These are phyloP conservation scores for Myodes glareolus DNA, from an alignment of 2,113 vertebrate genomes.

Conservation along the genomic window DNA sequence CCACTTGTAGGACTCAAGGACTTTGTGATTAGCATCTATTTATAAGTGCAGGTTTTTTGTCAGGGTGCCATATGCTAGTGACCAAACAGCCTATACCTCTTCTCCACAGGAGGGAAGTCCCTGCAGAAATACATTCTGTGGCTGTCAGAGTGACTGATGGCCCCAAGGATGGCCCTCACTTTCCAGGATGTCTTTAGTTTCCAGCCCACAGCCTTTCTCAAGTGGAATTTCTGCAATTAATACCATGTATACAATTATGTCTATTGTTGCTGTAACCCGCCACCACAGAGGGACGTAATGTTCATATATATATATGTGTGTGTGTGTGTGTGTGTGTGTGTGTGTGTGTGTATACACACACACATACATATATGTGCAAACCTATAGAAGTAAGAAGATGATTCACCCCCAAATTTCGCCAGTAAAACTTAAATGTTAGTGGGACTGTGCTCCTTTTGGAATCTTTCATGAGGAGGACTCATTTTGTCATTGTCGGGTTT, in stretches of 20 bases:
- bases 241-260: background rate
- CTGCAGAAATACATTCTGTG: background rate
- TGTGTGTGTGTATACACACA: background rate
- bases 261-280: background rate
- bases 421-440: background rate
- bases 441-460: background rate
- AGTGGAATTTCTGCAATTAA: background rate
- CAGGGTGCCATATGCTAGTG: background rate
- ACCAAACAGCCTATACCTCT: background rate
- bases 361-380: too few species aligned
- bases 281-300: background rate
- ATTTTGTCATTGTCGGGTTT: background rate
- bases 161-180: background rate
- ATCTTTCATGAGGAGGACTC: fast-evolving
- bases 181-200: background rate
- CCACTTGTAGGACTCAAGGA: background rate
- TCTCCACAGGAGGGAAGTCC: background rate
- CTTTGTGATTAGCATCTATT: background rate
- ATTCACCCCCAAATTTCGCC: background rate
- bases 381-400: background rate
- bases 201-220: background rate
- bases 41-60: constrained; percentile 23
- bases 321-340: too few species aligned
- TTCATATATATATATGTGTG: too few species aligned
- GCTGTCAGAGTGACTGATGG: background rate